Conservation (phyloP, 2,888 invertebrate species). For the Athalia circularis region DNA sequence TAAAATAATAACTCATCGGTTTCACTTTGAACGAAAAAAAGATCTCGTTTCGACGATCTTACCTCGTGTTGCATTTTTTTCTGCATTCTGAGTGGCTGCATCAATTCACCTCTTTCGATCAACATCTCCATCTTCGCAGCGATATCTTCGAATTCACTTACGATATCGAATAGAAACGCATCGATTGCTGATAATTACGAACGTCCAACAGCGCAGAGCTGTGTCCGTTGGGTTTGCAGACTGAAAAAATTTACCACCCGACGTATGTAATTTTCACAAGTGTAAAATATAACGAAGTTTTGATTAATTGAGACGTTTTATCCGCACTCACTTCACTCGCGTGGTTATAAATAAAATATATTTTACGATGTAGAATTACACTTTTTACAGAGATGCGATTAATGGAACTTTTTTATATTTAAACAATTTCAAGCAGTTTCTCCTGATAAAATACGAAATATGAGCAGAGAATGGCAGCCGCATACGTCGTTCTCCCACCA, state of each 20-base stretch:
- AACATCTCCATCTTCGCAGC: background rate
- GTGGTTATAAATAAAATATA: too few relatives aligned
- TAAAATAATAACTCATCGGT: too few relatives aligned
- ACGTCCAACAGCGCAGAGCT: background rate
- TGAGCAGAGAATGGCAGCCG: conserved; percentile 40
- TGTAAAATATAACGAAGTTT: background rate
- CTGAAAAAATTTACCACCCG: too few relatives aligned
- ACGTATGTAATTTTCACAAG: background rate
- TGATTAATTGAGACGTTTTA: too few relatives aligned
- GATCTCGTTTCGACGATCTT: background rate
- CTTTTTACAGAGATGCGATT: too few relatives aligned
- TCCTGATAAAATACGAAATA: conserved; percentile 39
- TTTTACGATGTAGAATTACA: too few relatives aligned
- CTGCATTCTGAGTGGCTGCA: background rate
- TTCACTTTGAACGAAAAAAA: too few relatives aligned
- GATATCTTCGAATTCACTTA: conserved; percentile 17
- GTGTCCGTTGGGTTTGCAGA: background rate
- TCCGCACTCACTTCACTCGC: background rate
- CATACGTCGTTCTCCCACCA: conserved; percentile 45
- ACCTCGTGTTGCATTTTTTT: conserved; percentile 22
- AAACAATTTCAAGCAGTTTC: conserved; percentile 8
- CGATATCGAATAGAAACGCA: background rate
- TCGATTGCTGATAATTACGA: background rate
- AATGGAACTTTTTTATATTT: background rate
- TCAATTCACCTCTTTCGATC: background rate